phyloP scores from a whole-genome alignment of 2,888 invertebrate species.

The Mantis religiosa region DNA sequence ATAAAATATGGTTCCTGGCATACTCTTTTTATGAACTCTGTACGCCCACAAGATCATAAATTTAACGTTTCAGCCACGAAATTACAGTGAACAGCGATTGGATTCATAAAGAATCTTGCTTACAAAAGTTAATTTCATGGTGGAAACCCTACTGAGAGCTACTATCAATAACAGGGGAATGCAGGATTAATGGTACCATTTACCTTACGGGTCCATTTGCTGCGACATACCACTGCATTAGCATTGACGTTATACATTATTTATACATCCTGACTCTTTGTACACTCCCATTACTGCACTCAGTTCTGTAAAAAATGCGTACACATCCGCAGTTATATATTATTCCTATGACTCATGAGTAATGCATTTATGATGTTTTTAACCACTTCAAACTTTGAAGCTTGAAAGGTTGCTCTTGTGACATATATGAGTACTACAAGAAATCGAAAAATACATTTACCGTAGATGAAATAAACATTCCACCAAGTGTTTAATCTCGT shows the following conservation, averaged over 20 bases:
- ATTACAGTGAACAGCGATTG: slow-evolving; percentile 6
- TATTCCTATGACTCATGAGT: neutral
- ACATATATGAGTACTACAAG: too few relatives aligned
- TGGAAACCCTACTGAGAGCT: neutral
- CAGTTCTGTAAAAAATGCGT: neutral
- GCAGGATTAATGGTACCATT: slow-evolving; percentile 4
- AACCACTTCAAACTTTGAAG: neutral
- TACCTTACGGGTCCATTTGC: slow-evolving; percentile 4
- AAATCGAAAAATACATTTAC: too few relatives aligned
- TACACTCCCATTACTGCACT: neutral
- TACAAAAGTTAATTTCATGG: slow-evolving; percentile 10
- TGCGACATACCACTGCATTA: neutral
- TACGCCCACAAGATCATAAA: slow-evolving; percentile 1
- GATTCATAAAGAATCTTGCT: slow-evolving; percentile 3
- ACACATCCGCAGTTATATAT: neutral
- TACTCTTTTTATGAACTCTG: neutral
- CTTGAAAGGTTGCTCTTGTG: too few relatives aligned
- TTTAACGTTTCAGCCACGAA: neutral
- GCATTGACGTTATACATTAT: neutral
- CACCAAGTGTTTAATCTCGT: too few relatives aligned
- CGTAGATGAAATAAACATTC: too few relatives aligned
- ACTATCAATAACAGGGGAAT: neutral
- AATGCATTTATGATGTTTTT: neutral
- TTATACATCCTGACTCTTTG: neutral
- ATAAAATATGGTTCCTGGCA: neutral